phyloP scores from a whole-genome alignment of 1,140 invertebrate species.

The Hyphantria cunea region DNA sequence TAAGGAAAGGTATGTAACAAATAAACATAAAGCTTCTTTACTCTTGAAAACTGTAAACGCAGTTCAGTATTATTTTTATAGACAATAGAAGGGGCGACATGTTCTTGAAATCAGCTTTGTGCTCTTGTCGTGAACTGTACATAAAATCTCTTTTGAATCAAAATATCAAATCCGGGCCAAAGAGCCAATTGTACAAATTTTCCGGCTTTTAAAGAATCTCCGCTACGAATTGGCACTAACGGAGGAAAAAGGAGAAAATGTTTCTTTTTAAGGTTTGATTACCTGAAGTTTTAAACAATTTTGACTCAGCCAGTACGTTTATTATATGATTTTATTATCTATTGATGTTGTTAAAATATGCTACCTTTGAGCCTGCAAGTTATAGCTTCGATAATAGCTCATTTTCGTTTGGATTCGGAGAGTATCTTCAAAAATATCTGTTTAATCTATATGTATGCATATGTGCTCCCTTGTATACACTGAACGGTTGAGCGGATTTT shows the following conservation, averaged over 20 bases:
- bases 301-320: slow-evolving; percentile 5
- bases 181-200: slow-evolving; percentile 51
- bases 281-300: slow-evolving; percentile 26
- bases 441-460: too few relatives aligned
- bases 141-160: slow-evolving; percentile 46
- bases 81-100: slow-evolving; percentile 19
- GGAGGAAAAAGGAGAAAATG: slow-evolving; percentile 39
- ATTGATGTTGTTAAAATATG: not conserved
- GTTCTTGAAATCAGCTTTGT: slow-evolving; percentile 31
- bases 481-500: too few relatives aligned
- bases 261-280: slow-evolving; percentile 38
- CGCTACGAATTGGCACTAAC: slow-evolving; percentile 39
- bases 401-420: too few relatives aligned
- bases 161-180: slow-evolving; percentile 46
- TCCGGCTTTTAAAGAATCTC: slow-evolving; percentile 50
- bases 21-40: slow-evolving; percentile 3
- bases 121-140: slow-evolving; percentile 29
- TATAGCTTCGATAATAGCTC: too few relatives aligned
- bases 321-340: slow-evolving; percentile 22
- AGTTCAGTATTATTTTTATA: slow-evolving; percentile 12
- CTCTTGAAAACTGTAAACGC: not conserved
- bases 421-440: too few relatives aligned
- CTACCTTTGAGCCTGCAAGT: not conserved
- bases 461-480: too few relatives aligned
- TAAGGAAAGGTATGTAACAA: slow-evolving; percentile 3